Evolutionary conservation across 2,797 vertebrate species (phyloP).

Genomic region (Euthynnus affinis): DNA sequence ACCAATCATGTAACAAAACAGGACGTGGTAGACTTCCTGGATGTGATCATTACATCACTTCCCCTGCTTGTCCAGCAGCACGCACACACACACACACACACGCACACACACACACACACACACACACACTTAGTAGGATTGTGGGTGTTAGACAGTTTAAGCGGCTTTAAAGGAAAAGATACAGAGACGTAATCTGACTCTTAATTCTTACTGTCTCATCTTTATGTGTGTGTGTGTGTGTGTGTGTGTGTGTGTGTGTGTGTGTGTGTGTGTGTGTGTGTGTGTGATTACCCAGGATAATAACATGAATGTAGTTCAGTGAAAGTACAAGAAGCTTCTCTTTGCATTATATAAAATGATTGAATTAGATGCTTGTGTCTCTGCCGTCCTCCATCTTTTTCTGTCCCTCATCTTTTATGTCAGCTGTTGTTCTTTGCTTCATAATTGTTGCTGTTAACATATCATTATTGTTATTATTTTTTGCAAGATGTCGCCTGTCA

Average conservation of each 20-base stretch:
- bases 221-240: conserved; percentile 27
- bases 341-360: conserved; percentile 42
- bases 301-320: conserved; percentile 60
- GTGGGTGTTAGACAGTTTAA: conserved; percentile 70
- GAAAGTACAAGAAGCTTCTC: conserved; percentile 47
- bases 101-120: conserved; percentile 19
- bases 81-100: conserved; percentile 2
- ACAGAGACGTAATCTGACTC: conserved; percentile 73
- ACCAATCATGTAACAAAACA: conserved; percentile 57
- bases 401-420: background rate
- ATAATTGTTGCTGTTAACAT: background rate
- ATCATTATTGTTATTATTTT: too few species aligned
- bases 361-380: conserved; percentile 30
- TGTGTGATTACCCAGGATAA: conserved; percentile 51
- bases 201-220: conserved; percentile 70
- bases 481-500: too few species aligned
- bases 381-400: background rate
- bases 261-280: conserved; percentile 25
- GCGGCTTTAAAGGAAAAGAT: conserved; percentile 75
- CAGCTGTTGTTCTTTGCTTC: background rate
- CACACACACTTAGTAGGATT: conserved; percentile 41
- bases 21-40: conserved; percentile 64
- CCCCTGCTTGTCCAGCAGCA: conserved; percentile 38
- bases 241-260: conserved; percentile 26
- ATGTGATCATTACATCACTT: conserved; percentile 69